A percentile compares a stretch with the other conserved stretches of the same genome.
Evolutionary conservation across 2,888 invertebrate genomes (phyloP).

Genomic region (Exephanes ischioxanthus): DNA sequence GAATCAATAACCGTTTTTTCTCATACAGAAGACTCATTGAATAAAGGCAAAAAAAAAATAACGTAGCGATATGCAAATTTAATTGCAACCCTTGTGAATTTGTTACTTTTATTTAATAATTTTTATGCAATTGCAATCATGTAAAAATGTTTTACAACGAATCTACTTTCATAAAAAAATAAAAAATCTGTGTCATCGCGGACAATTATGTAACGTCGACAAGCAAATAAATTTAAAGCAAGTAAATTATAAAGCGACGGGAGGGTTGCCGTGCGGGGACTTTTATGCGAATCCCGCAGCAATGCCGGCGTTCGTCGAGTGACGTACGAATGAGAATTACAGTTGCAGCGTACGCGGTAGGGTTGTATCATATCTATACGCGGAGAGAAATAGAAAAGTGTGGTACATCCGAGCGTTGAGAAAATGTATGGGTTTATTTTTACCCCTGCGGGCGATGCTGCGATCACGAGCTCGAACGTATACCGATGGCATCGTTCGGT

Average conservation of each 20-base stretch:
- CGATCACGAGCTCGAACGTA: constrained; percentile 50
- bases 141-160: not conserved
- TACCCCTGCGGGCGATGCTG: constrained; percentile 53
- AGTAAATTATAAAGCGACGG: not conserved
- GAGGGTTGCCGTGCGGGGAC: not conserved
- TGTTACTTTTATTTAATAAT: not conserved
- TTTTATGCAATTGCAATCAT: not conserved
- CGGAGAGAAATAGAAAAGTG: constrained; percentile 17
- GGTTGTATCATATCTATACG: not conserved
- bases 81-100: not conserved
- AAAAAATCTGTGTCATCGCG: not conserved
- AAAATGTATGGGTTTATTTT: constrained; percentile 68
- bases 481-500: constrained; percentile 34
- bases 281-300: not conserved
- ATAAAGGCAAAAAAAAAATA: not conserved
- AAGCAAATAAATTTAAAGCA: constrained; percentile 3
- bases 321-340: constrained; percentile 43
- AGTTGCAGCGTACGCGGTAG: constrained; percentile 17
- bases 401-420: constrained; percentile 39
- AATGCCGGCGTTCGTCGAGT: constrained; percentile 3
- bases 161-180: not conserved
- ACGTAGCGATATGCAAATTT: not conserved
- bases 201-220: constrained; percentile 1
- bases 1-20: not conserved
- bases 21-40: not conserved